Conservation (phyloP, 1,140 invertebrate species). For the Lutraria rhynchaena region DNA sequence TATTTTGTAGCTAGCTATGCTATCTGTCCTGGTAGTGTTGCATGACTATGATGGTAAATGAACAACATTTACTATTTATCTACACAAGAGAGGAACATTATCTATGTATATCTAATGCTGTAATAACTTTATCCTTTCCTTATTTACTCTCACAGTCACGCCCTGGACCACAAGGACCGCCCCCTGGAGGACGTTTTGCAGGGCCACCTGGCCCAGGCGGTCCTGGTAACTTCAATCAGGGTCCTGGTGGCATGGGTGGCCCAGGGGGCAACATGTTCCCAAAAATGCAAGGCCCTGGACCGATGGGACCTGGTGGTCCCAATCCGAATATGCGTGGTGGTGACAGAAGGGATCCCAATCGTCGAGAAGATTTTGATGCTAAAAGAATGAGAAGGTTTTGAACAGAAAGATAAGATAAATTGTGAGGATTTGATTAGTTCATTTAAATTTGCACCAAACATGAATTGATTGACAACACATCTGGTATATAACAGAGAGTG, state of each 20-base stretch:
- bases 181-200: conserved; percentile 22
- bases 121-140: background rate
- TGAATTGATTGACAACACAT: no score
- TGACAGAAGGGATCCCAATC: conserved; percentile 6
- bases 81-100: no score
- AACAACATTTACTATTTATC: no score
- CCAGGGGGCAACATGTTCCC: conserved; percentile 33
- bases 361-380: conserved; percentile 31
- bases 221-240: conserved; percentile 9
- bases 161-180: conserved; percentile 21
- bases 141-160: conserved; percentile 28
- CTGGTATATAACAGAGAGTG: no score
- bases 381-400: conserved; percentile 36
- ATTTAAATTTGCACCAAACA: no score
- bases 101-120: no score
- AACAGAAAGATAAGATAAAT: no score
- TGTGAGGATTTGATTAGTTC: no score
- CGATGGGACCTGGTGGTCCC: conserved; percentile 8
- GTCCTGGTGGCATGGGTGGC: conserved; percentile 36
- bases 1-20: no score
- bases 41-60: no score
- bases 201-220: conserved; percentile 19
- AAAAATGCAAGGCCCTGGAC: conserved; percentile 16
- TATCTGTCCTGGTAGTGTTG: no score
- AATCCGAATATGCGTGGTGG: background rate